These are phyloP conservation scores for Peucedramus taeniatus DNA, from an alignment of 2,113 vertebrate species.

Conservation along the genomic window DNA sequence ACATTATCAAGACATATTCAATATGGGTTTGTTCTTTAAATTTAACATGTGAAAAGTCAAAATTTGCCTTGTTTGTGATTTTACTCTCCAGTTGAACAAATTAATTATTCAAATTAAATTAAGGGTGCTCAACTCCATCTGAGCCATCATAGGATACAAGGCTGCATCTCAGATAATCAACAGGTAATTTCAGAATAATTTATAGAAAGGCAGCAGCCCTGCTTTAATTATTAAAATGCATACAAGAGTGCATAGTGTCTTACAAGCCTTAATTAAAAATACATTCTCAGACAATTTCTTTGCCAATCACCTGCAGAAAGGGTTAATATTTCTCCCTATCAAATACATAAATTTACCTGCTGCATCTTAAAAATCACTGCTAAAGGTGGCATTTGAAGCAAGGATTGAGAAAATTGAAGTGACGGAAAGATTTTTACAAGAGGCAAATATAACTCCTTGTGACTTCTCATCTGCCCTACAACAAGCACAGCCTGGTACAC, in stretches of 20 bases:
- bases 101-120: background rate
- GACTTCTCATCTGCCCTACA: background rate
- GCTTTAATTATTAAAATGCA: background rate
- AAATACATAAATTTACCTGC: background rate
- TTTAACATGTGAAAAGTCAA: background rate
- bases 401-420: background rate
- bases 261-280: background rate
- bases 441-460: background rate
- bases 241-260: background rate
- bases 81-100: background rate
- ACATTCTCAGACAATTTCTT: background rate
- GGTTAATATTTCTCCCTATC: background rate
- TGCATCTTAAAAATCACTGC: background rate
- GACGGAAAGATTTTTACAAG: background rate
- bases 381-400: background rate
- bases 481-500: background rate
- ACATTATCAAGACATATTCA: background rate
- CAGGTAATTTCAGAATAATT: background rate
- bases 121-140: background rate
- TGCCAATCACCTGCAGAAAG: background rate
- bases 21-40: background rate
- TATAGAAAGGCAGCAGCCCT: background rate
- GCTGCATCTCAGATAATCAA: background rate
- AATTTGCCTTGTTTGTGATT: background rate
- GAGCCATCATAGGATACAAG: background rate